Evolutionary conservation across 2,888 invertebrate species (phyloP), one percentile per base, ranked within the genome.

Genomic region (Brachypalpus laphriformis): DNA sequence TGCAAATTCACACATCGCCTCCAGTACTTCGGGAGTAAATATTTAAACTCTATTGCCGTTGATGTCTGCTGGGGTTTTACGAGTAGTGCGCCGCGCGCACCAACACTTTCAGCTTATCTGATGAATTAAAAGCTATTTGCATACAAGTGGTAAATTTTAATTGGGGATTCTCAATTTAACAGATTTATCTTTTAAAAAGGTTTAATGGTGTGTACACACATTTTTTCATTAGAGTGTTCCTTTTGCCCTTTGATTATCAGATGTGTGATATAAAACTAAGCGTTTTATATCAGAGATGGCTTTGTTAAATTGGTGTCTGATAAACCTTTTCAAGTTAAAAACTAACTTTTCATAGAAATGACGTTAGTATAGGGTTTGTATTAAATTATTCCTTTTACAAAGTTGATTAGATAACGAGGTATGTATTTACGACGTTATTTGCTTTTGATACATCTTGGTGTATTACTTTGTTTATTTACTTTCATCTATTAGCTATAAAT

Each of bases 111-210:
- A 14, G 37, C 16, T 51, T 37, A 66, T 51, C 66, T 37, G 37
- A 40, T 51, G 49, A 31, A 49, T 49, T 65, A 49, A 49, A 22
- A 16, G 11, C 20, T 51, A 40, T 66, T 66, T 66, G 51, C 40
- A 51, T 65, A 22, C 40, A 51, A 56, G 37, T 68, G 25, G 42
- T 68, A 68, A 40, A 68, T 51, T 68, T 68, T 40, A 68, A 68
- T 68, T 68, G n/a, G 18, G 16, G 66, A 68, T 54, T 34, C 34
- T 40, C 51, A 66, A 51, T 68, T 54, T 28, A 54, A 25, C 18
- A 11, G 20, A 49, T 51, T 34, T 54, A 49, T 65, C 63, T 63
- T 42, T n/a, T 31, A 11, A 42, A 11, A n/a, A 14, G 42, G 25
- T 11, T 47, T 63, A 18, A 31, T n/a, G 18, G 31, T 11, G 45